phyloP scores from a whole-genome alignment of 2,888 invertebrate genomes.

The Prosopocoilus inquinatus region DNA sequence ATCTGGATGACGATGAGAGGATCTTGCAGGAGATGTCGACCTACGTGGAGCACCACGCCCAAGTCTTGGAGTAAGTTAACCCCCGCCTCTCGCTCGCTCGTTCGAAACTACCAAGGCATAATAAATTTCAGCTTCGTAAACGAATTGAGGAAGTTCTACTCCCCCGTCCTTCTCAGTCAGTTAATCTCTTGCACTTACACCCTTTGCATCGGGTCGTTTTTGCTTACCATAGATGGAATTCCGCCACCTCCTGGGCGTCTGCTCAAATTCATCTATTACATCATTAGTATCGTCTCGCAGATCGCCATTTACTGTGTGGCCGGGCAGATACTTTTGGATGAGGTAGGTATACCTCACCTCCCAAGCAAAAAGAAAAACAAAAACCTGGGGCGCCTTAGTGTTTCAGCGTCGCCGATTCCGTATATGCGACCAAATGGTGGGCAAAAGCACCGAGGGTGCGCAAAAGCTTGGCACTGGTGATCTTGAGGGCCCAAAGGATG shows the following conservation, averaged over 20 bases:
- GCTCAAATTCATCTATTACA: slow-evolving; percentile 3
- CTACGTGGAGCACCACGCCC: not conserved
- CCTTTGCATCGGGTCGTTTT: slow-evolving; percentile 6
- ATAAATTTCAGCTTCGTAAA: not conserved
- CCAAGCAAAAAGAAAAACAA: not conserved
- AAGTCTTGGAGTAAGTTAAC: not conserved
- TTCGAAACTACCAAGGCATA: too few relatives aligned
- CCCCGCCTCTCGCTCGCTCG: too few relatives aligned
- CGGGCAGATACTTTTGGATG: slow-evolving; percentile 3
- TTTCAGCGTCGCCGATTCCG: not conserved
- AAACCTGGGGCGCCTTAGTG: not conserved
- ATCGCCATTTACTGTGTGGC: not conserved
- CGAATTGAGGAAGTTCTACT: slow-evolving; percentile 4
- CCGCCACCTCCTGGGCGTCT: not conserved
- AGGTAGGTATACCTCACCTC: too few relatives aligned
- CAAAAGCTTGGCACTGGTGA: not conserved
- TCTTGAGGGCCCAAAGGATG: slow-evolving; percentile 1
- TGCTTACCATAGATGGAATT: slow-evolving; percentile 2
- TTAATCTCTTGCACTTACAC: slow-evolving; percentile 2
- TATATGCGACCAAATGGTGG: slow-evolving; percentile 1
- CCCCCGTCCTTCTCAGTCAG: slow-evolving; percentile 1
- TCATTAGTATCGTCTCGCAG: slow-evolving; percentile 2
- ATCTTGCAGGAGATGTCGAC: not conserved
- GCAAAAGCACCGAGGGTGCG: not conserved
- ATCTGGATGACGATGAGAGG: not conserved